Evolutionary conservation across 2,888 invertebrate species (phyloP).

Genomic region (Lordiphosa fenestrarum): DNA sequence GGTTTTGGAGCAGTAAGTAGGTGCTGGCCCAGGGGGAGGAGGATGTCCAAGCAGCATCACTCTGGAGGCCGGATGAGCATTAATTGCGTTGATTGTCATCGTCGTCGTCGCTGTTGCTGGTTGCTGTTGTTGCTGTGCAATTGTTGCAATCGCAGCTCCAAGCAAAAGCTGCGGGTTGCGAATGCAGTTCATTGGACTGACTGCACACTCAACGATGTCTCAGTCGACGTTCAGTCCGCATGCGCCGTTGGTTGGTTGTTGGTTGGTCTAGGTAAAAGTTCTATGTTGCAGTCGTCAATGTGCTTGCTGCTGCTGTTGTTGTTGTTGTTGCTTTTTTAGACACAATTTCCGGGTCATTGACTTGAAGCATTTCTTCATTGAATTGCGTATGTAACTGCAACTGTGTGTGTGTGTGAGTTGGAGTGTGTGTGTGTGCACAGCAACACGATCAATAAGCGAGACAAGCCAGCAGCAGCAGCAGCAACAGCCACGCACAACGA

Average conservation of each 20-base stretch:
- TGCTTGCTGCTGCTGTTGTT: slow-evolving; percentile 42
- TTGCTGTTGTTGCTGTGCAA: slow-evolving; percentile 45
- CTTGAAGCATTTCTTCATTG: slow-evolving; percentile 77
- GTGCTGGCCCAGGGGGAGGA: slow-evolving; percentile 26
- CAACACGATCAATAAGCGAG: slow-evolving; percentile 76
- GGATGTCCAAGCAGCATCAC: slow-evolving; percentile 30
- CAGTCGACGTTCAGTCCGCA: slow-evolving; percentile 35
- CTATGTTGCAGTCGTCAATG: slow-evolving; percentile 66
- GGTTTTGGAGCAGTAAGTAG: slow-evolving; percentile 14
- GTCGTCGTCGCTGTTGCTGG: slow-evolving; percentile 45
- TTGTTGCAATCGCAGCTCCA: slow-evolving; percentile 62
- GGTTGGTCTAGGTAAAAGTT: slow-evolving; percentile 70
- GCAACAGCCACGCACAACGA: slow-evolving; percentile 64
- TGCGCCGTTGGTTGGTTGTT: slow-evolving; percentile 44
- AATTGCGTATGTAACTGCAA: slow-evolving; percentile 76
- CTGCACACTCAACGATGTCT: slow-evolving; percentile 14
- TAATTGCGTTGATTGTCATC: slow-evolving; percentile 74
- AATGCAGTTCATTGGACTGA: slow-evolving; percentile 73
- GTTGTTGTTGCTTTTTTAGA: slow-evolving; percentile 74
- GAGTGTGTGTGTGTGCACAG: slow-evolving; percentile 47
- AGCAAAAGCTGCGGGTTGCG: slow-evolving; percentile 66
- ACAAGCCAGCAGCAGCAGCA: slow-evolving; percentile 57
- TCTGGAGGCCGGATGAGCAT: slow-evolving; percentile 71
- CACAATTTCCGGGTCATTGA: slow-evolving; percentile 81
- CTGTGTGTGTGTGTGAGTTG: slow-evolving; percentile 48